A percentile compares a stretch with the other conserved stretches of the same genome.
Evolutionary conservation across 1,140 invertebrate genomes (phyloP).

Genomic region (Apis dorsata): DNA sequence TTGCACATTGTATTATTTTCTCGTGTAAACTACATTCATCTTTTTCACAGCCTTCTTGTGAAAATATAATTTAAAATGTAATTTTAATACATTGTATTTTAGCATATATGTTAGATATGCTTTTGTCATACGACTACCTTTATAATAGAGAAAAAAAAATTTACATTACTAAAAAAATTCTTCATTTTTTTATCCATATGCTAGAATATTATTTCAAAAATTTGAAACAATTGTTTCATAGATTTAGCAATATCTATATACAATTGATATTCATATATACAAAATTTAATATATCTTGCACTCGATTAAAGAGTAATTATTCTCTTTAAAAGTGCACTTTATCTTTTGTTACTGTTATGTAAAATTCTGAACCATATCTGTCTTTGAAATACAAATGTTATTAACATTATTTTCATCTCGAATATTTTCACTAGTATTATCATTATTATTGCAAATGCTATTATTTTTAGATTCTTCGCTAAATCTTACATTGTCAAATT

Average conservation of each 20-base stretch:
- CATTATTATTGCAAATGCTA: constrained; percentile 3
- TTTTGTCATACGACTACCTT: constrained; percentile 7
- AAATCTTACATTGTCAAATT: constrained; percentile 22
- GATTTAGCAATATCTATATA: constrained; percentile 37
- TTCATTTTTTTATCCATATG: neutral
- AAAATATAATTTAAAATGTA: constrained; percentile 58
- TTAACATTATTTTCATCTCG: neutral
- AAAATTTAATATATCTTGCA: neutral
- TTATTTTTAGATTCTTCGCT: constrained; percentile 36
- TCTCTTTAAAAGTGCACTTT: constrained; percentile 1
- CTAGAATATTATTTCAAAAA: constrained; percentile 8
- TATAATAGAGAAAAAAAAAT: constrained; percentile 9
- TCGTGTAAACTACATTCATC: constrained; percentile 44
- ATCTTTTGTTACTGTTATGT: constrained; percentile 41
- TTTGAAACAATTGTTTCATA: constrained; percentile 8
- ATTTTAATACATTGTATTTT: constrained; percentile 33
- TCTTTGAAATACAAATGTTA: neutral
- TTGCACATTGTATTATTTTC: constrained; percentile 60
- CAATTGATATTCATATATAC: constrained; percentile 38
- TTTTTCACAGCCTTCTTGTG: constrained; percentile 62
- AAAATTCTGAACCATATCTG: constrained; percentile 12
- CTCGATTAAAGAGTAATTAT: neutral
- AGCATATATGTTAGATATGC: constrained; percentile 32
- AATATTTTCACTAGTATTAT: neutral
- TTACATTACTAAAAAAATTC: constrained; percentile 15